Conservation (phyloP, 2,797 vertebrate species). For the Coendou prehensilis region DNA sequence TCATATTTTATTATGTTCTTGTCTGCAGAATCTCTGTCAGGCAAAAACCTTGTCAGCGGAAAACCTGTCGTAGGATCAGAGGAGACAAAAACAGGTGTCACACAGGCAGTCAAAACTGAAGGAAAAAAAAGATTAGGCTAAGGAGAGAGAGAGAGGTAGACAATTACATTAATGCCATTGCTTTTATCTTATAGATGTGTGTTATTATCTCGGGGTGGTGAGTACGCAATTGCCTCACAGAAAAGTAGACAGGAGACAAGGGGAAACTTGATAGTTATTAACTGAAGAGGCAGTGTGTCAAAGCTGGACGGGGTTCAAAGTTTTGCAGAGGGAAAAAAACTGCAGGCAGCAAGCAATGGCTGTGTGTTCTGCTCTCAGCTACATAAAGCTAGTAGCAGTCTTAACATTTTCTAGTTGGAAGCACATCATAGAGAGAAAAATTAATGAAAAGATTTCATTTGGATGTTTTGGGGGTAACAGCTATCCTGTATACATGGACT, state of each 20-base stretch:
- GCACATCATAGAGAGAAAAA: slow-evolving; percentile 90
- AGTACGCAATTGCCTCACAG: slow-evolving; percentile 93
- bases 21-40: slow-evolving; percentile 96
- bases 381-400: slow-evolving; percentile 88
- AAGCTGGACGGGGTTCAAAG: slow-evolving; percentile 93
- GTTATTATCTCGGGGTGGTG: slow-evolving; percentile 94
- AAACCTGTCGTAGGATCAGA: slow-evolving; percentile 96
- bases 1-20: slow-evolving; percentile 99
- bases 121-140: slow-evolving; percentile 93
- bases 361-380: slow-evolving; percentile 90
- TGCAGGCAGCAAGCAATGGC: slow-evolving; percentile 89
- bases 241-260: slow-evolving; percentile 92
- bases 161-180: slow-evolving; percentile 95
- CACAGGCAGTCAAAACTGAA: slow-evolving; percentile 94
- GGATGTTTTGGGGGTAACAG: slow-evolving; percentile 86
- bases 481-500: slow-evolving; percentile 86
- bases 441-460: slow-evolving; percentile 90
- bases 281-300: slow-evolving; percentile 91
- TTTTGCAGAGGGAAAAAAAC: slow-evolving; percentile 90
- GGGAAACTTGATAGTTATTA: slow-evolving; percentile 94
- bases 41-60: slow-evolving; percentile 96
- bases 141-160: slow-evolving; percentile 92
- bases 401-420: slow-evolving; percentile 90
- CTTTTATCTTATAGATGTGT: slow-evolving; percentile 95
- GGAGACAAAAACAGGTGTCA: slow-evolving; percentile 98